Percentiles rank a stretch among this genome's conserved stretches.
These are phyloP conservation scores for Lasiurus cinereus DNA, from an alignment of 2,113 vertebrate genomes.

Conservation along the genomic window DNA sequence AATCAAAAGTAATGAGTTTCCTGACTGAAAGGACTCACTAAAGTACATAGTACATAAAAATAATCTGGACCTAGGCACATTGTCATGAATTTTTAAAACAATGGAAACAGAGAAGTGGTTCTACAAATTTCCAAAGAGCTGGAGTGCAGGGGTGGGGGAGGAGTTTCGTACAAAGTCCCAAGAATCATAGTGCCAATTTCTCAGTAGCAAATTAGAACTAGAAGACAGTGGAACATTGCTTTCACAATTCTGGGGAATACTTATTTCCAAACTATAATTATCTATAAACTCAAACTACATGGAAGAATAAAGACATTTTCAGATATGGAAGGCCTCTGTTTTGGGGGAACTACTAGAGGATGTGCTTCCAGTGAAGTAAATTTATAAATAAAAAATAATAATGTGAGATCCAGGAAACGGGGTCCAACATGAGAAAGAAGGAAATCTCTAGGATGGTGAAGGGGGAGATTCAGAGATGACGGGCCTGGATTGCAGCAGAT, in stretches of 20 bases:
- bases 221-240: background rate
- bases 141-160: background rate
- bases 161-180: background rate
- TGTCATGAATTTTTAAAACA: background rate
- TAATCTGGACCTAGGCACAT: background rate
- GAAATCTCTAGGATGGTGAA: background rate
- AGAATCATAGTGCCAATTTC: background rate
- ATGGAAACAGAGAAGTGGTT: background rate
- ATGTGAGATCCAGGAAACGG: background rate
- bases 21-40: background rate
- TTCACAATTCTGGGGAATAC: background rate
- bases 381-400: background rate
- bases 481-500: background rate
- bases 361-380: background rate
- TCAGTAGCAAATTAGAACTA: background rate
- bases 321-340: background rate
- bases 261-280: slow-evolving; percentile 26
- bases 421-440: background rate
- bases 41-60: background rate
- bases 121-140: background rate
- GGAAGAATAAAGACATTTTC: background rate
- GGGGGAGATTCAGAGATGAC: background rate
- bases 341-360: background rate
- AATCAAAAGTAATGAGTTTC: background rate
- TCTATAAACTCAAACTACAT: background rate